These are phyloP conservation scores for Spilogale gracilis DNA, from an alignment of 2,113 vertebrate species.

Conservation along the genomic window DNA sequence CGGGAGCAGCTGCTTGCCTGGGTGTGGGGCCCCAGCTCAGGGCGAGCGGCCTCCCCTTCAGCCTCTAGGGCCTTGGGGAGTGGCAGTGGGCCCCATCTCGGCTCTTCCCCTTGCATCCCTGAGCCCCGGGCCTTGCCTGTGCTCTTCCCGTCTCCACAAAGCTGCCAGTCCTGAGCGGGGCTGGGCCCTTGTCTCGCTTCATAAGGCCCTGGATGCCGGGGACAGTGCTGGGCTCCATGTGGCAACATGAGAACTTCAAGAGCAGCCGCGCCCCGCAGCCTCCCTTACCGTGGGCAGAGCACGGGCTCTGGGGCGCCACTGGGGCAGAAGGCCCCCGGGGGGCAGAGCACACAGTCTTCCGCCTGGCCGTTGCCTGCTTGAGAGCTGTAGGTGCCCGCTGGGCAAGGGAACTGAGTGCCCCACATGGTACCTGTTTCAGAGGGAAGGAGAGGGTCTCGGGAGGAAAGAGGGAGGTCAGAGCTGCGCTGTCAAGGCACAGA, in stretches of 20 bases:
- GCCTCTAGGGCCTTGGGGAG: not conserved
- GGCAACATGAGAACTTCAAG: not conserved
- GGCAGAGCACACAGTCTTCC: slow-evolving; percentile 91
- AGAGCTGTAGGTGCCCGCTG: slow-evolving; percentile 90
- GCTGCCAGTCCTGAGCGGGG: not conserved
- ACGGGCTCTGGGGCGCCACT: slow-evolving; percentile 91
- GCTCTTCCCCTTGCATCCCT: no score
- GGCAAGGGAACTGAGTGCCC: slow-evolving; percentile 91
- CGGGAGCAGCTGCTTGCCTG: not conserved
- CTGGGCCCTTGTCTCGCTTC: rapidly evolving
- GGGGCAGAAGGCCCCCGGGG: slow-evolving; percentile 91
- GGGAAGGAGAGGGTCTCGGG: not conserved
- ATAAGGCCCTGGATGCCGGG: rapidly evolving
- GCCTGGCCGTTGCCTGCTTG: slow-evolving; percentile 87
- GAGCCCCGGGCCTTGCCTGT: not conserved
- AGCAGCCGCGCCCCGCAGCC: rapidly evolving
- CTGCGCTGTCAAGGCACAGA: not conserved
- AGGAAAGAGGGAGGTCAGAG: not conserved
- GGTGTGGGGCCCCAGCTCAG: not conserved
- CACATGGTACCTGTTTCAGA: slow-evolving; percentile 73
- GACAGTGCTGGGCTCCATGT: not conserved
- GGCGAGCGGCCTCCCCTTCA: not conserved
- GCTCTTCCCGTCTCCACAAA: not conserved
- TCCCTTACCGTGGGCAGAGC: slow-evolving; percentile 91
- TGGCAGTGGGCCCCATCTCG: not conserved